A percentile compares a stretch with the other conserved stretches of the same genome.
phyloP scores from a whole-genome alignment of 2,888 invertebrate species.

The Myopa tessellatipennis region DNA sequence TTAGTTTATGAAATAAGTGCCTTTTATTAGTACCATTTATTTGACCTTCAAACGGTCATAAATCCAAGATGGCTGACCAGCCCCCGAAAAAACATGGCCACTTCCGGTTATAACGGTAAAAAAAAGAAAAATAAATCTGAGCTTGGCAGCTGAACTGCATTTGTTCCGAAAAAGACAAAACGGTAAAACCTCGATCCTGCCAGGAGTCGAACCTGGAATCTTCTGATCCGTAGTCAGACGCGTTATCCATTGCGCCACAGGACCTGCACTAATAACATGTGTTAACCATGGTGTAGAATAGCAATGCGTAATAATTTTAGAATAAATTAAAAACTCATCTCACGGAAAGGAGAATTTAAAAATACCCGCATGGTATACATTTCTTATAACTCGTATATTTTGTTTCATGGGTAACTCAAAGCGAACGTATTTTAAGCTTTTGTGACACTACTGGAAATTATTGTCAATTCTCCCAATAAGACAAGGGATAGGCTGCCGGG shows the following conservation, averaged over 20 bases:
- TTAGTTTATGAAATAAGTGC: no score
- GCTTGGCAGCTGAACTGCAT: no score
- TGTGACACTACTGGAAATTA: no score
- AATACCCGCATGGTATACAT: neutral
- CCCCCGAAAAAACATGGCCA: no score
- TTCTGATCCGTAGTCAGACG: conserved; percentile 70
- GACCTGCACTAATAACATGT: conserved; percentile 53
- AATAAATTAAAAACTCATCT: neutral
- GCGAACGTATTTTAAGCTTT: no score
- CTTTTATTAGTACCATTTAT: no score
- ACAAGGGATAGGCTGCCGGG: neutral
- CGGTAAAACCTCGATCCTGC: conserved; percentile 62
- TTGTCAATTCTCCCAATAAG: neutral
- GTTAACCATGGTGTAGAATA: neutral
- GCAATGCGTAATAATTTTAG: neutral
- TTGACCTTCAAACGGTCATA: no score
- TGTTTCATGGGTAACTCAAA: no score
- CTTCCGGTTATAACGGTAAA: no score
- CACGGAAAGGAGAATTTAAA: neutral
- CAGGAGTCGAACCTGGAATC: conserved; percentile 70
- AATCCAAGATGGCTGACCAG: no score
- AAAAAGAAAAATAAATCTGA: no score
- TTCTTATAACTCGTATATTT: neutral
- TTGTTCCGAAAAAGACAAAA: conserved; percentile 20
- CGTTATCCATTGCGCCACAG: conserved; percentile 70